Conservation (phyloP, 2,888 invertebrate genomes). For the Aphelenchoides bicaudatus region DNA sequence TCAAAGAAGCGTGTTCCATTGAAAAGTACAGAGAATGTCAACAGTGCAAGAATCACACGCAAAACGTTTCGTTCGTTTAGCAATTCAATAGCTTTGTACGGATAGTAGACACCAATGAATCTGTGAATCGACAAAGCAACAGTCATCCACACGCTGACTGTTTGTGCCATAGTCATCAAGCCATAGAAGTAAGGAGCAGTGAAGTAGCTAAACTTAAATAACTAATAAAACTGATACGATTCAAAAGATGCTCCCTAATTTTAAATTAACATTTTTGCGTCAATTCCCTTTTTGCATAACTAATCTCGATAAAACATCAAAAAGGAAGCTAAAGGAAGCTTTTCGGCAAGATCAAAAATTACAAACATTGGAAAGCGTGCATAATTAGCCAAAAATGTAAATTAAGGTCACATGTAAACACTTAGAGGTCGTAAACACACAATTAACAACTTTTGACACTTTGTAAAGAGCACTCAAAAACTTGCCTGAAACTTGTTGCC, state of each 20-base stretch:
- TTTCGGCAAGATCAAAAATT: background rate
- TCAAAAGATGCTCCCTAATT: background rate
- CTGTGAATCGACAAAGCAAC: slow-evolving; percentile 55
- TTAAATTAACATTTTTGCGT: too few relatives aligned
- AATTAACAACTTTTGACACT: too few relatives aligned
- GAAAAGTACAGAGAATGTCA: slow-evolving; percentile 45
- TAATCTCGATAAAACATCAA: too few relatives aligned
- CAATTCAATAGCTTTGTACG: slow-evolving; percentile 33
- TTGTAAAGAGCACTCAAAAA: too few relatives aligned
- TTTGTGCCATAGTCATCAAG: slow-evolving; percentile 53
- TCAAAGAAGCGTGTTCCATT: slow-evolving; percentile 53
- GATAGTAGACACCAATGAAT: slow-evolving; percentile 55
- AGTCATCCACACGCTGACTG: slow-evolving; percentile 56
- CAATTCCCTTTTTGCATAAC: too few relatives aligned
- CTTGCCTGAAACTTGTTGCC: slow-evolving; percentile 48
- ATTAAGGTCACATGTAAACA: background rate
- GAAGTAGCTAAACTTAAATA: slow-evolving; percentile 49
- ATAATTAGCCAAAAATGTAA: too few relatives aligned
- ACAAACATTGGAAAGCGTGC: too few relatives aligned
- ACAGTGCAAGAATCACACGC: slow-evolving; percentile 37
- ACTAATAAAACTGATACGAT: background rate
- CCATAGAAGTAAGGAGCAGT: slow-evolving; percentile 51
- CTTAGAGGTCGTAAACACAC: slow-evolving; percentile 2
- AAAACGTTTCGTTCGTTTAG: slow-evolving; percentile 15
- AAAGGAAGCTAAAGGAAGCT: too few relatives aligned